These are phyloP conservation scores for Bambusicola thoracicus DNA, from an alignment of 2,113 vertebrate species.

Conservation along the genomic window DNA sequence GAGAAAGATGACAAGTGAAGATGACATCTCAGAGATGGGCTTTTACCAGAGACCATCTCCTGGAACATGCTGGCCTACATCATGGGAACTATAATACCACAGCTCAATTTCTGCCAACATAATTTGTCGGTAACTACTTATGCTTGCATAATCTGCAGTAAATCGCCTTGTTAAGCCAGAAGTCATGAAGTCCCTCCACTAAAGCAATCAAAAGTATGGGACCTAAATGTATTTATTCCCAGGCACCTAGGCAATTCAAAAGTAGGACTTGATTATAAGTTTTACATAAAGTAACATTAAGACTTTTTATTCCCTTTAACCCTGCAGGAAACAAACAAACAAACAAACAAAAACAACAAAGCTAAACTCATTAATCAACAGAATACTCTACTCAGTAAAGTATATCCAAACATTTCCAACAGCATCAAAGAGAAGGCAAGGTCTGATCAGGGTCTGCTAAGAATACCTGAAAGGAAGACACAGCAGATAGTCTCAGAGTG, in stretches of 20 bases:
- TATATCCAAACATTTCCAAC: neutral
- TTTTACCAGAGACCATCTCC: neutral
- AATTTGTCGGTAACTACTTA: neutral
- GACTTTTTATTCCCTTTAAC: neutral
- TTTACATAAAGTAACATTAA: neutral
- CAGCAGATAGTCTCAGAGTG: neutral
- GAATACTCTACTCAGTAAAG: neutral
- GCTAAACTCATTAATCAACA: neutral
- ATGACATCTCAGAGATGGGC: neutral
- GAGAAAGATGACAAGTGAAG: neutral
- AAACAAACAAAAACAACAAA: neutral
- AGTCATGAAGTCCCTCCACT: neutral
- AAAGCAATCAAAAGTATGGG: neutral
- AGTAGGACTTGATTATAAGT: neutral
- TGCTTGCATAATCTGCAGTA: neutral
- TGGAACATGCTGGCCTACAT: neutral
- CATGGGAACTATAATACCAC: neutral
- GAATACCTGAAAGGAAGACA: neutral
- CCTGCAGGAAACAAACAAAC: neutral
- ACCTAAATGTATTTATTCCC: neutral
- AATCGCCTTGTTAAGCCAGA: neutral
- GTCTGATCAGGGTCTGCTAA: neutral
- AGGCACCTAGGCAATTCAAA: neutral
- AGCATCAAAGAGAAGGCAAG: neutral
- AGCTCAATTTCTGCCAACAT: neutral